phyloP scores from a whole-genome alignment of 2,113 vertebrate species.

The Sylvietta virens region DNA sequence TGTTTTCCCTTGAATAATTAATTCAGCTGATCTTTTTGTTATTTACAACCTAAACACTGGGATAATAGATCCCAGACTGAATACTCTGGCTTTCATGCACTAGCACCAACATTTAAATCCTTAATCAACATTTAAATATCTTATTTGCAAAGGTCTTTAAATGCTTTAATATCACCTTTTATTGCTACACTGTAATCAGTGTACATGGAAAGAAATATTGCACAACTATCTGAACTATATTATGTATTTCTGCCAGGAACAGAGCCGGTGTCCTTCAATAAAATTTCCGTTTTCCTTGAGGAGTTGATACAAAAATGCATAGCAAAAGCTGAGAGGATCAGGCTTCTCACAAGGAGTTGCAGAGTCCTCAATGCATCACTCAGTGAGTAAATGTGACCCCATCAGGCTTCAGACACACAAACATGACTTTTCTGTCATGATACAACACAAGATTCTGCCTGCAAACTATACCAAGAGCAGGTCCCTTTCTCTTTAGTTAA shows the following conservation, averaged over 20 bases:
- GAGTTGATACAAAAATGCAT: not conserved
- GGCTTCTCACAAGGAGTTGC: not conserved
- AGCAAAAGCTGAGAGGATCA: not conserved
- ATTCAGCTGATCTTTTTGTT: not conserved
- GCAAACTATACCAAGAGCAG: not conserved
- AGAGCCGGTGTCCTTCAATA: not conserved
- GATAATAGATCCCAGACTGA: not conserved
- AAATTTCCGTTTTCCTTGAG: not conserved
- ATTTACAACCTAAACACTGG: not conserved
- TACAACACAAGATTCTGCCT: not conserved
- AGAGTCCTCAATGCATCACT: not conserved
- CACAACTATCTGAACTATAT: not conserved
- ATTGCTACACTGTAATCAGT: not conserved
- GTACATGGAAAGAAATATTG: not conserved
- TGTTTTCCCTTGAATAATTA: not conserved
- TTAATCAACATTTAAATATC: not conserved
- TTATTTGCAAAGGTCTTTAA: not conserved
- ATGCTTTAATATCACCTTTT: not conserved
- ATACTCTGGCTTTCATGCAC: not conserved
- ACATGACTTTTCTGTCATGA: not conserved
- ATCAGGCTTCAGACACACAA: not conserved
- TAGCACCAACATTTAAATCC: not conserved
- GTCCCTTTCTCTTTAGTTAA: not conserved
- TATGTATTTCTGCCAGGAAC: not conserved
- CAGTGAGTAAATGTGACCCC: fast-evolving